Conservation (phyloP, 2,113 vertebrate genomes). For the Heteronetta atricapilla region DNA sequence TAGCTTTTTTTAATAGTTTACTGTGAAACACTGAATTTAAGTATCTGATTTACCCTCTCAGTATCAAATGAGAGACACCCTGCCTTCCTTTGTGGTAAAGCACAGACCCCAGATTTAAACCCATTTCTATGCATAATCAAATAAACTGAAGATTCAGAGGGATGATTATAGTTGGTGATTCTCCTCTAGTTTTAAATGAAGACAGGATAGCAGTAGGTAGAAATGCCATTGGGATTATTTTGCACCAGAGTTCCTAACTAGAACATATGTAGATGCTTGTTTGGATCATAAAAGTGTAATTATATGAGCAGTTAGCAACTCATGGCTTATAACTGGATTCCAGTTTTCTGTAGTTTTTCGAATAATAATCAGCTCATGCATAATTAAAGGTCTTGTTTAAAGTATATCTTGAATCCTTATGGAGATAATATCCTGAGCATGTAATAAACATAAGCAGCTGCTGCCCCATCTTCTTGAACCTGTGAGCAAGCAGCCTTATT, state of each 20-base stretch:
- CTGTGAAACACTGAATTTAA: background rate
- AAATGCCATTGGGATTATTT: conserved; percentile 44
- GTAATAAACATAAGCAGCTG: background rate
- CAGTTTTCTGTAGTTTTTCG: conserved; percentile 28
- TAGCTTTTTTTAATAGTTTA: background rate
- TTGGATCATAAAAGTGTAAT: conserved; percentile 44
- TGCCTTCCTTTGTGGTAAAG: conserved; percentile 24
- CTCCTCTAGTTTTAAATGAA: background rate
- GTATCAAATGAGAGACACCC: background rate
- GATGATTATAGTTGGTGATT: conserved; percentile 30
- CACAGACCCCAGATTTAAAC: conserved; percentile 15
- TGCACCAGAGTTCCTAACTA: background rate
- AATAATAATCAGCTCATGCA: background rate
- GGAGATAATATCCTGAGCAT: background rate
- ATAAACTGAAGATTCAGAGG: conserved; percentile 20
- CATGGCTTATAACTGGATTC: background rate
- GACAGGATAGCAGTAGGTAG: conserved; percentile 7
- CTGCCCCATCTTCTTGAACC: background rate
- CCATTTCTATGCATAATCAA: conserved; percentile 10
- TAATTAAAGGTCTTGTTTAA: conserved; percentile 25
- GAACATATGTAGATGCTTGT: background rate
- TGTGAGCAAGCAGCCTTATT: background rate
- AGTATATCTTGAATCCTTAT: background rate
- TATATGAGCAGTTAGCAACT: conserved; percentile 14
- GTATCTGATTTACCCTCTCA: conserved; percentile 20